phyloP scores from a whole-genome alignment of 2,797 vertebrate species.

The Nasua narica region DNA sequence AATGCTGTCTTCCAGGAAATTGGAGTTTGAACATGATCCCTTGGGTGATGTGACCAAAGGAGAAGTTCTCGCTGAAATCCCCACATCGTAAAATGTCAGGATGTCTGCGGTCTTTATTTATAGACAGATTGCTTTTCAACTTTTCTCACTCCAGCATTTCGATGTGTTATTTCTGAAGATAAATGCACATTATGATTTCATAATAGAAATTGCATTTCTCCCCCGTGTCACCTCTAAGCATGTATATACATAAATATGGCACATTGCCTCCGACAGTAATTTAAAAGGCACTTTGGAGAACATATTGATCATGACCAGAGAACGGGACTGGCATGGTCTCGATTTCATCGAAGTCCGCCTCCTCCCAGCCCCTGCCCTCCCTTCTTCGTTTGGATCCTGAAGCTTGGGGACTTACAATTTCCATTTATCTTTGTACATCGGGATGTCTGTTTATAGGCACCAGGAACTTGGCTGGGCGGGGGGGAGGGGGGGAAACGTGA shows the following conservation, averaged over 20 bases:
- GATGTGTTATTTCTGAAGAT: conserved; percentile 77
- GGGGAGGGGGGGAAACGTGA: background rate
- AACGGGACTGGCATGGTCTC: conserved; percentile 46
- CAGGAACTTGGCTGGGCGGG: background rate
- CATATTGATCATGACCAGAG: conserved; percentile 75
- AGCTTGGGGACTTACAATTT: conserved; percentile 36
- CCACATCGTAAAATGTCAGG: conserved; percentile 62
- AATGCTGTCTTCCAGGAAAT: background rate
- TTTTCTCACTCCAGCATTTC: conserved; percentile 72
- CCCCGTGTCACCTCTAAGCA: conserved; percentile 75
- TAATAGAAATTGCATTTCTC: conserved; percentile 79
- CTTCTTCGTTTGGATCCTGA: conserved; percentile 16
- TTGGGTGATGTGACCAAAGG: conserved; percentile 11
- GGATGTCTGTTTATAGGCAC: conserved; percentile 39
- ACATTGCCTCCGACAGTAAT: conserved; percentile 75
- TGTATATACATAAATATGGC: conserved; percentile 76
- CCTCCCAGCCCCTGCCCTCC: background rate
- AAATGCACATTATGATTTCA: conserved; percentile 79
- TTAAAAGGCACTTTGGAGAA: conserved; percentile 79
- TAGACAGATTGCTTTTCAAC: conserved; percentile 76
- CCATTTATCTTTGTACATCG: conserved; percentile 47
- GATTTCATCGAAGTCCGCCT: conserved; percentile 4
- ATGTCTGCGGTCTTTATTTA: conserved; percentile 74
- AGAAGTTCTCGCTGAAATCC: conserved; percentile 26
- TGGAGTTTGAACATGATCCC: conserved; percentile 59